phyloP scores from a whole-genome alignment of 2,113 vertebrate genomes.

The Odontesthes bonariensis region DNA sequence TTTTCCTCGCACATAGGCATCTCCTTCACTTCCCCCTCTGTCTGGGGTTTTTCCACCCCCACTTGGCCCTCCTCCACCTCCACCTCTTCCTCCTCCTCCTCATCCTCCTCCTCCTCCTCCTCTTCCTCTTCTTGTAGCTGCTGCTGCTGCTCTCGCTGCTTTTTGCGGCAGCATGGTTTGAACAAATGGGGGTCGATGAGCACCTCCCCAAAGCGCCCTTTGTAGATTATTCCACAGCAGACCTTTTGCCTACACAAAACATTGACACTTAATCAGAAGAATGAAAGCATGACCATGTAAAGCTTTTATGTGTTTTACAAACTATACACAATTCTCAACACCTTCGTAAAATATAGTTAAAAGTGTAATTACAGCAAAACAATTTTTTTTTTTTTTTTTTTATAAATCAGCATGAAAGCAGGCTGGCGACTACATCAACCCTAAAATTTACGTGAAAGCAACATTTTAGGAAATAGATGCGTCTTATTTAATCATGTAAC shows the following conservation, averaged over 20 bases:
- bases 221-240: conserved; percentile 98
- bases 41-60: conserved; percentile 64
- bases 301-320: neutral
- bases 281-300: neutral
- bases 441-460: neutral
- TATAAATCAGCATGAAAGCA: neutral
- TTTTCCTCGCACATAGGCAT: conserved; percentile 39
- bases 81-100: conserved; percentile 65
- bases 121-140: conserved; percentile 54
- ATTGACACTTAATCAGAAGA: neutral
- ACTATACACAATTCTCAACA: neutral
- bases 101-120: conserved; percentile 63
- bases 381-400: too few relatives aligned
- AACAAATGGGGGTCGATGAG: conserved; percentile 97
- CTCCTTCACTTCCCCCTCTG: conserved; percentile 67
- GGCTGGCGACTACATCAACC: neutral
- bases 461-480: neutral
- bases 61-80: conserved; percentile 71
- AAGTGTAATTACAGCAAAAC: too few relatives aligned
- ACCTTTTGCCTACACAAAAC: conserved; percentile 89
- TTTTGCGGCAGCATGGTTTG: conserved; percentile 97
- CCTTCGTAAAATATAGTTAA: neutral
- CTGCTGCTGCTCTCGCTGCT: conserved; percentile 81
- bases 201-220: conserved; percentile 97
- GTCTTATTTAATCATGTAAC: neutral